A percentile compares a stretch with the other conserved stretches of the same genome.
phyloP scores from a whole-genome alignment of 1,140 invertebrate genomes.

The Eupeodes corollae region DNA sequence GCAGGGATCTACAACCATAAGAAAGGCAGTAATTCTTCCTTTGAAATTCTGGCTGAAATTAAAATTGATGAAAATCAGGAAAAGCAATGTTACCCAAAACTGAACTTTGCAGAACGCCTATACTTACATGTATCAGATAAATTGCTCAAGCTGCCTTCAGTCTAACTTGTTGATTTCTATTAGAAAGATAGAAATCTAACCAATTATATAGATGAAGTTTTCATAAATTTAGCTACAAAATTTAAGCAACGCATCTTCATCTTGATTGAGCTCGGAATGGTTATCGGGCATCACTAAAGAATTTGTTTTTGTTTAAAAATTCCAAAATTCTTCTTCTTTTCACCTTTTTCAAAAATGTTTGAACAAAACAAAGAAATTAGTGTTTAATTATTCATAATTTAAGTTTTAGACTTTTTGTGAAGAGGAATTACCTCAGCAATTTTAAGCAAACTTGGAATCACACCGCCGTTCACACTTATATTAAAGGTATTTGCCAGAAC shows the following conservation, averaged over 20 bases:
- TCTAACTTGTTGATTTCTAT: background rate
- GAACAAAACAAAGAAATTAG: no score
- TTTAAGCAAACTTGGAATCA: background rate
- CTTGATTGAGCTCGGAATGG: background rate
- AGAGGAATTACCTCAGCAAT: no score
- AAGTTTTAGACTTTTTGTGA: background rate
- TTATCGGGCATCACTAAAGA: background rate
- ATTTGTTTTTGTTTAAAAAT: background rate
- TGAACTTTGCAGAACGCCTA: no score
- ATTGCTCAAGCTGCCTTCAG: background rate
- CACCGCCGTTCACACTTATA: background rate
- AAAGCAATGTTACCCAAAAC: no score
- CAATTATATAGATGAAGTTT: background rate
- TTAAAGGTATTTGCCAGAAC: background rate
- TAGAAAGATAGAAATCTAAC: background rate
- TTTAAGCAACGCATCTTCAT: background rate
- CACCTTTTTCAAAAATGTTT: background rate
- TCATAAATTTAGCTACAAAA: background rate
- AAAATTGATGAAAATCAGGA: background rate
- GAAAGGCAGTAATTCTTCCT: background rate
- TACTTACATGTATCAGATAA: background rate
- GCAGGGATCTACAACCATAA: background rate
- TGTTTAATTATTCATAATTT: background rate
- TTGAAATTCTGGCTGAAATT: background rate
- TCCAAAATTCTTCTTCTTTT: background rate